Percentiles rank a stretch among this genome's conserved stretches.
phyloP scores from a whole-genome alignment of 2,797 vertebrate genomes.

The Artibeus lituratus region DNA sequence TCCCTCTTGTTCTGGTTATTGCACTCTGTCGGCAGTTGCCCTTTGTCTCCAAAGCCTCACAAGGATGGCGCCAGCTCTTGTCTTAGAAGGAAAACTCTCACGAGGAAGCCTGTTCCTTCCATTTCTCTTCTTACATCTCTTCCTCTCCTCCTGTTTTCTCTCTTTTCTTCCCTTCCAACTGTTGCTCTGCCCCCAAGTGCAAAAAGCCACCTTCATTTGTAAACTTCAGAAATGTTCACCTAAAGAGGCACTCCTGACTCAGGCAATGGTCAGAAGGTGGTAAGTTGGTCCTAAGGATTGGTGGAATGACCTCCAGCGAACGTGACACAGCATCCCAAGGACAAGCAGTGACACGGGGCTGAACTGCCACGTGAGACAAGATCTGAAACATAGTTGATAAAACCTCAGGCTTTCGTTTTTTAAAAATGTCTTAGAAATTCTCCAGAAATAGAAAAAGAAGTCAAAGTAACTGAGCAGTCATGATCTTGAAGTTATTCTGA shows the following conservation, averaged over 20 bases:
- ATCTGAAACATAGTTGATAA: neutral
- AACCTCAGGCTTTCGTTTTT: neutral
- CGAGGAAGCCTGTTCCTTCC: neutral
- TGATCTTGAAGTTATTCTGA: neutral
- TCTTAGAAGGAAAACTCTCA: neutral
- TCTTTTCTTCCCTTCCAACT: neutral
- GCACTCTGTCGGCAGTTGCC: neutral
- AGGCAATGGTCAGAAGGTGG: neutral
- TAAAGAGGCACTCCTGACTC: neutral
- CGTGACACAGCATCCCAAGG: fast-evolving
- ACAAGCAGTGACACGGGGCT: neutral
- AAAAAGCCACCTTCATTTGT: neutral
- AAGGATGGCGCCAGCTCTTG: neutral
- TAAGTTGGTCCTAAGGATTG: neutral
- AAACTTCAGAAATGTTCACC: neutral
- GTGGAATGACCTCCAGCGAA: neutral
- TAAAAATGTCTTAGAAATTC: neutral
- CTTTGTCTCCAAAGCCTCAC: neutral
- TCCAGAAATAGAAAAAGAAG: neutral
- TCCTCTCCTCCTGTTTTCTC: neutral
- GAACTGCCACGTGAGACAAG: neutral
- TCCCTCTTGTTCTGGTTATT: neutral
- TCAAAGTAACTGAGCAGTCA: neutral
- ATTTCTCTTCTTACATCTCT: neutral
- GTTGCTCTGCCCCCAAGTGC: neutral